Conservation (phyloP, 2,888 invertebrate species). For the Protonemura montana region DNA sequence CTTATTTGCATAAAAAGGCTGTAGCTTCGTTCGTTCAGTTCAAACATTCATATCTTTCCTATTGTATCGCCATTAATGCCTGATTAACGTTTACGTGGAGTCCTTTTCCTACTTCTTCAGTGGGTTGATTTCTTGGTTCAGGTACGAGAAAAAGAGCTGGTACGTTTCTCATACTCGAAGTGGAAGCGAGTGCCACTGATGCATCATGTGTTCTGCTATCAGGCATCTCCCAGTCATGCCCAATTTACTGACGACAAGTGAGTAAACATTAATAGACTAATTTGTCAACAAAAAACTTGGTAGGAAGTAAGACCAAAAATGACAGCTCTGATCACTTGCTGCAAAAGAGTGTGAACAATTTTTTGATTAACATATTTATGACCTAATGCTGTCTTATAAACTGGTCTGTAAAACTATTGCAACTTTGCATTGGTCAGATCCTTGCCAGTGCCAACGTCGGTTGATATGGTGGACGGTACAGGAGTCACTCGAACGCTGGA, state of each 20-base stretch:
- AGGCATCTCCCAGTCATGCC: constrained; percentile 75
- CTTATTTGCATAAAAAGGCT: too few relatives aligned
- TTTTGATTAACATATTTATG: too few relatives aligned
- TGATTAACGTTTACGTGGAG: too few relatives aligned
- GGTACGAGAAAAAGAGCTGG: constrained; percentile 83
- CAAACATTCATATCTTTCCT: too few relatives aligned
- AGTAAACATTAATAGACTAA: background rate
- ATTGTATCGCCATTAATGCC: too few relatives aligned
- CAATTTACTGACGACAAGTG: constrained; percentile 41
- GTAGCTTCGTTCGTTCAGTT: too few relatives aligned
- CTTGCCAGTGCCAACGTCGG: constrained; percentile 44
- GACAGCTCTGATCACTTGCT: too few relatives aligned
- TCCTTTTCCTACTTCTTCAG: background rate
- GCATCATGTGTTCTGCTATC: constrained; percentile 89
- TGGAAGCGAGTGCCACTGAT: constrained; percentile 84
- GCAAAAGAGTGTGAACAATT: too few relatives aligned
- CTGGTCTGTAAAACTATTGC: background rate
- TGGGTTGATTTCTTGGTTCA: constrained; percentile 53
- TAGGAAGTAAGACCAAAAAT: too few relatives aligned
- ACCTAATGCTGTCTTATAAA: too few relatives aligned
- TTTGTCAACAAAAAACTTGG: too few relatives aligned
- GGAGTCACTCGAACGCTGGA: constrained; percentile 74
- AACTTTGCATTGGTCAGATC: background rate
- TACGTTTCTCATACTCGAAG: constrained; percentile 82
- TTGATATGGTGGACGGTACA: constrained; percentile 56